Evolutionary conservation across 2,113 vertebrate genomes (phyloP), one percentile per base, ranked within the genome.

Genomic region (Nycticryphes semicollaris): DNA sequence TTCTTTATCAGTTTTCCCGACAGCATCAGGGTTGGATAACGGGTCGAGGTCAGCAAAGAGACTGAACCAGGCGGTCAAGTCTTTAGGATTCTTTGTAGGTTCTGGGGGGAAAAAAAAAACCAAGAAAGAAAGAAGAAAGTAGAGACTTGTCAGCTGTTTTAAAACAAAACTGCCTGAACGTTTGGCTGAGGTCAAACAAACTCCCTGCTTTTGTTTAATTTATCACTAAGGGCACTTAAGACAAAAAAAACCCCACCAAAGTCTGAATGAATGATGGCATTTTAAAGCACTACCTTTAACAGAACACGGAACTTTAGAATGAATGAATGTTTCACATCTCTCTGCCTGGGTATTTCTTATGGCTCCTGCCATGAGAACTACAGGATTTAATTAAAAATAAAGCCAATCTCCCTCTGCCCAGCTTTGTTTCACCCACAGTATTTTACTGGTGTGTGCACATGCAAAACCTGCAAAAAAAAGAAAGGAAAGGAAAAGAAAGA

Each of bases 41-140:
- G 99, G 99, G 97, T 99, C 99, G 93, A 99, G 96, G 96, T 99
- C 99, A 7, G 99, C 99, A 56, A 99, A 99, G 89, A 99, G 98
- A 97, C 98, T 99, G 98, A 99, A 99, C 99, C 99, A 99, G 20
- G 98, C 98, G 5, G 98, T 99, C 92, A 99, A 98, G 93, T 99
- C 99, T 86, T 98, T 99, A 93, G 98, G 93, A 22, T 87, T 95
- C 95, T 98, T 98, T 23, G 96, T 62, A 72, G 98, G 89, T 60
- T 98, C 99, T 99, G 97, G 51, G 18, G 15, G 43, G 19, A 85
- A 53, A 89, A 35, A 57, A 57, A 4, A 47, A 10, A 14, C n/a
- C n/a, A 22, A 45, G 35, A 7, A 73, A 19, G 45, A 53, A 54
- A 50, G 15, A 37, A 10, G 82, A 75, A 83, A 74, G 57, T 47